These are phyloP conservation scores for Eilema griseolum DNA, from an alignment of 2,888 invertebrate genomes.

Conservation along the genomic window DNA sequence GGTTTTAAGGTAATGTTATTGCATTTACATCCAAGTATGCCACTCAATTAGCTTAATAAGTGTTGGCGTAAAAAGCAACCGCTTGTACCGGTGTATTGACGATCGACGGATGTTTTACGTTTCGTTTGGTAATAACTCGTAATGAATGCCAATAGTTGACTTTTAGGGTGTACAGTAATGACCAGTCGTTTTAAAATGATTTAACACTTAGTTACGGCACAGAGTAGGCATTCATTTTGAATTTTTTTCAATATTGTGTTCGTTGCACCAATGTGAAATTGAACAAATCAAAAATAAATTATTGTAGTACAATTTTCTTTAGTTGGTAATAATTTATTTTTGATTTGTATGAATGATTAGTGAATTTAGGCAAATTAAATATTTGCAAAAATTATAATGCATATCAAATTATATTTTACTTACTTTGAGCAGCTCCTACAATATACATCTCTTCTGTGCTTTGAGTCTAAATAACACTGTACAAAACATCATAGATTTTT, in stretches of 20 bases:
- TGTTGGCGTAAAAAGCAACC: slow-evolving; percentile 27
- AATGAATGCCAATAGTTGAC: slow-evolving; percentile 52
- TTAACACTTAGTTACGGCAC: background rate
- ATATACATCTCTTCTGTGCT: too few relatives aligned
- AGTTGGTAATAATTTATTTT: too few relatives aligned
- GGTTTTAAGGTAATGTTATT: slow-evolving; percentile 3
- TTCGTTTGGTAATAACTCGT: slow-evolving; percentile 34
- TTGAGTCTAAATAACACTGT: too few relatives aligned
- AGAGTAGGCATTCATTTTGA: background rate
- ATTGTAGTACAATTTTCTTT: background rate
- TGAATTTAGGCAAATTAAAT: background rate
- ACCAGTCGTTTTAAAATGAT: slow-evolving; percentile 25
- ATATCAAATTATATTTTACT: too few relatives aligned
- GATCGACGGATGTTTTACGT: slow-evolving; percentile 37
- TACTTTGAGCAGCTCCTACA: too few relatives aligned
- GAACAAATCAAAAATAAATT: background rate
- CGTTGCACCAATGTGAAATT: background rate
- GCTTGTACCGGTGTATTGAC: slow-evolving; percentile 10
- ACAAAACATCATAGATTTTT: too few relatives aligned
- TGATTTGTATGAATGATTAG: background rate
- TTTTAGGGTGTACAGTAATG: slow-evolving; percentile 41
- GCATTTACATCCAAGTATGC: slow-evolving; percentile 5
- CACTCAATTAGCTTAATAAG: slow-evolving; percentile 28
- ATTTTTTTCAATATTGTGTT: background rate
- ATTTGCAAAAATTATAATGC: too few relatives aligned